These are phyloP conservation scores for Eriosoma lanigerum DNA, from an alignment of 1,140 invertebrate species.

Conservation along the genomic window DNA sequence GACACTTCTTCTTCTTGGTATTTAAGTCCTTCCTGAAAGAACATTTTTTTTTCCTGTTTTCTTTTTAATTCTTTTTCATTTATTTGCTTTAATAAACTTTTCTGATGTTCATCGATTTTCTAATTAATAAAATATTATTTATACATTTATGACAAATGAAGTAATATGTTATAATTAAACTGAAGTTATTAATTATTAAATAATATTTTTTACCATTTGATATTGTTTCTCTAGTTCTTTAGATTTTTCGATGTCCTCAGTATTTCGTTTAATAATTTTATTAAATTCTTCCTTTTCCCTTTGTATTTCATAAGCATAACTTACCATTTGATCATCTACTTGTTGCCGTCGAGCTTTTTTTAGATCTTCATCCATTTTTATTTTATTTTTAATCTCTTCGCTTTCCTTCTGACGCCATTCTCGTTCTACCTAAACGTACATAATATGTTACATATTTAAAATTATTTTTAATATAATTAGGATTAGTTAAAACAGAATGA, in stretches of 20 bases:
- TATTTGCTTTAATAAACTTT: slow-evolving; percentile 63
- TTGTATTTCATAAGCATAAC: slow-evolving; percentile 65
- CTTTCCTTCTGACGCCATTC: slow-evolving; percentile 59
- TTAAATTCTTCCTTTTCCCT: slow-evolving; percentile 65
- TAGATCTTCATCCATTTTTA: slow-evolving; percentile 56
- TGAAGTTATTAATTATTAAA: background rate
- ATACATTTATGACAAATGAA: too few relatives aligned
- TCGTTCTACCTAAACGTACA: slow-evolving; percentile 56
- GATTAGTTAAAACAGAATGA: too few relatives aligned
- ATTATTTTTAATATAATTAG: too few relatives aligned
- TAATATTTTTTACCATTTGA: background rate
- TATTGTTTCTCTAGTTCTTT: background rate
- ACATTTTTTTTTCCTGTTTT: slow-evolving; percentile 64
- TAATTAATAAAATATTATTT: slow-evolving; percentile 25
- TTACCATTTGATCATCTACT: slow-evolving; percentile 60
- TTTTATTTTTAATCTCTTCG: slow-evolving; percentile 56
- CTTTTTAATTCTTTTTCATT: slow-evolving; percentile 68
- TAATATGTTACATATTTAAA: background rate
- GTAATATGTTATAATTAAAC: slow-evolving; percentile 44
- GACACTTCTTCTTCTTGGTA: slow-evolving; percentile 59
- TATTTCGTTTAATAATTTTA: slow-evolving; percentile 27
- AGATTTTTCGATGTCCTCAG: background rate
- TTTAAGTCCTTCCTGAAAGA: slow-evolving; percentile 67
- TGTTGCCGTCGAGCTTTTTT: slow-evolving; percentile 60
- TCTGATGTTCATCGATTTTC: slow-evolving; percentile 53